Evolutionary conservation across 1,140 invertebrate species (phyloP).

Genomic region (Drosophila paulistorum): DNA sequence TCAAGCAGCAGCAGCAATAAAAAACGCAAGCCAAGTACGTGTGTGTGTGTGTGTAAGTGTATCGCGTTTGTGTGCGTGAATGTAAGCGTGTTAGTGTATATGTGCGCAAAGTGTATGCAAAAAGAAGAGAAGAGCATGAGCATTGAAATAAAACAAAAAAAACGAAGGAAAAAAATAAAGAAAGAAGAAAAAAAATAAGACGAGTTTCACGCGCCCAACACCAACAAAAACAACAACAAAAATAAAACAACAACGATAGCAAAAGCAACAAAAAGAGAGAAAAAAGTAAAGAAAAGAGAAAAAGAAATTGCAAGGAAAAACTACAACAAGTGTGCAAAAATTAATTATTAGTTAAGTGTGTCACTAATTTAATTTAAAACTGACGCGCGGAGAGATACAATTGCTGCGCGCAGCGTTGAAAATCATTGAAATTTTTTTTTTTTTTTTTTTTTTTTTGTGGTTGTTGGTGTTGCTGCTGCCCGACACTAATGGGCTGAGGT

Average conservation of each 20-base stretch:
- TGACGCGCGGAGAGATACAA: conserved; percentile 40
- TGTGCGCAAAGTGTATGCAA: conserved; percentile 80
- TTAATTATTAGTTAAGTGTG: conserved; percentile 81
- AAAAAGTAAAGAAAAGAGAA: conserved; percentile 24
- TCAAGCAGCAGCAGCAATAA: conserved; percentile 54
- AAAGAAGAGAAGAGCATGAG: conserved; percentile 70
- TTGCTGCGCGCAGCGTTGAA: conserved; percentile 75
- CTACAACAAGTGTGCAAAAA: conserved; percentile 78
- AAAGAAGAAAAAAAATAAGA: conserved; percentile 53
- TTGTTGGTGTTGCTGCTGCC: conserved; percentile 43
- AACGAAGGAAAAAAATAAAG: conserved; percentile 49
- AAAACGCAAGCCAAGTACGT: conserved; percentile 76
- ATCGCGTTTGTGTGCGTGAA: conserved; percentile 44
- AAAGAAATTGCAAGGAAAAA: conserved; percentile 53
- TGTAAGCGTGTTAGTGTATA: conserved; percentile 48
- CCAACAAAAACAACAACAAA: conserved; percentile 44
- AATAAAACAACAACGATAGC: conserved; percentile 26
- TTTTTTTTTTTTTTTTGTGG: too few relatives aligned
- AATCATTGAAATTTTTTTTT: conserved; percentile 66
- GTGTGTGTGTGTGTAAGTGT: conserved; percentile 47
- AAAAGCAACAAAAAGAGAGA: conserved; percentile 24
- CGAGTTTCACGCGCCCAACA: conserved; percentile 70
- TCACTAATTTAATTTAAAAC: conserved; percentile 76
- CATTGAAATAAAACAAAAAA: conserved; percentile 69
- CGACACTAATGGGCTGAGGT: conserved; percentile 27